Evolutionary conservation across 2,797 vertebrate species (phyloP), one percentile per base, ranked within the genome.

Genomic region (Centroberyx gerrardi): DNA sequence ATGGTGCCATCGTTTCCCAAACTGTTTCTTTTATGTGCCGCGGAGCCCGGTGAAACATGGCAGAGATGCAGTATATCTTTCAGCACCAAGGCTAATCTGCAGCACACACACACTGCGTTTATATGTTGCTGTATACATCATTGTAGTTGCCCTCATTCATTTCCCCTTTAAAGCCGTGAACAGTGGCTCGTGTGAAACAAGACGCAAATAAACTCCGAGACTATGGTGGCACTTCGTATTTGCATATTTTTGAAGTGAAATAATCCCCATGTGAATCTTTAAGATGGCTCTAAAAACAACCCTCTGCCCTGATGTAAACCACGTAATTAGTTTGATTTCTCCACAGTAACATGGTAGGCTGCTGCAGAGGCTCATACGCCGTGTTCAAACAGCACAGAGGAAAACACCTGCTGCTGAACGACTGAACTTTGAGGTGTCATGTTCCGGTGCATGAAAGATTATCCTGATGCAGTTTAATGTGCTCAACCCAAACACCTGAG

Each of bases 1-100:
- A 93, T 81, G 90, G 85, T 69, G 68, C 72, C 76, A 82, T 85
- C 80, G 71, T 91, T 92, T 88, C 81, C 85, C 76, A 83, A 86
- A 89, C 87, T 55, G 85, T 90, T 85, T 86, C 76, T 88, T 92
- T 91, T 88, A 91, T 91, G 87, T 75, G 82, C 71, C 85, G 85
- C 62, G 44, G 85, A 91, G 88, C 70, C 75, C 46, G 76, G 74
- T 85, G 82, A 84, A 79, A 91, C 90, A 86, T 76, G 77, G 72
- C 27, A 36, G 75, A 53, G 71, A 68, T 6, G 63, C 64, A 69
- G 75, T 85, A 82, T 83, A 81, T 86, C 80, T 84, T 78, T 90
- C 81, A 78, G 62, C 68, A 53, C 76, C 68, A 76, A 83, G 80
- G 84, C 87, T 90, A 90, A 92, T 92, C 83, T 87, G 64, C 68